Evolutionary conservation across 2,888 invertebrate species (phyloP), one percentile per base, ranked within the genome.

Genomic region (Tachina fera): DNA sequence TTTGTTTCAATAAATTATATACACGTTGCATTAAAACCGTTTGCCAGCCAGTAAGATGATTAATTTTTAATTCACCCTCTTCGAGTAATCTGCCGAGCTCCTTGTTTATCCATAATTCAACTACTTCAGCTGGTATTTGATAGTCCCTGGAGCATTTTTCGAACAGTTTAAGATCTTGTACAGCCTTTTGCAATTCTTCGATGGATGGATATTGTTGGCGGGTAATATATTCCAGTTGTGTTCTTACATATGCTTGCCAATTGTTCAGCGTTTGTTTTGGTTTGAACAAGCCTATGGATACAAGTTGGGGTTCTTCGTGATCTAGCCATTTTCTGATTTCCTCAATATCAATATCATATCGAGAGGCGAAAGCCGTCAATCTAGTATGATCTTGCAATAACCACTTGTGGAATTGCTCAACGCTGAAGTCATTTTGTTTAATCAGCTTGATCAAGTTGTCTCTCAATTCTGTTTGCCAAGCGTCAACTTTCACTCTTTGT

Each of bases 401-500:
- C 89, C 91, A 91, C 81, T 91, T 90, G 78, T 90, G 90, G 87
- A 92, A 91, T 83, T 92, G 91, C 58, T 91, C 91, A 5, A 91
- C 89, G 0, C 92, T 91, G 9, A 90, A 90, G 76, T 91, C 90
- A 8, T 91, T 90, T 22, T 92, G 91, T 65, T 90, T 89, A 19
- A 91, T 90, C 90, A 92, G 89, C 19, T 89, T 90, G 5, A 90
- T 89, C 0, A 92, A 85, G 63, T 92, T 90, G 9, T 90, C 90
- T n/a, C 91, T 91, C 90, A 92, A 92, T 75, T 91, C 88, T 71
- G 88, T 87, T 75, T 92, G 92, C 92, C 92, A 92, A 31, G 31
- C 31, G 31, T 31, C 31, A 5, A 31, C 31, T 31, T 31, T 31
- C 31, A 31, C 31, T 31, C 31, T 31, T 31, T 31, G 31, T 31